Conservation (phyloP, 2,888 invertebrate species). For the Lasioglossum zephyrum region DNA sequence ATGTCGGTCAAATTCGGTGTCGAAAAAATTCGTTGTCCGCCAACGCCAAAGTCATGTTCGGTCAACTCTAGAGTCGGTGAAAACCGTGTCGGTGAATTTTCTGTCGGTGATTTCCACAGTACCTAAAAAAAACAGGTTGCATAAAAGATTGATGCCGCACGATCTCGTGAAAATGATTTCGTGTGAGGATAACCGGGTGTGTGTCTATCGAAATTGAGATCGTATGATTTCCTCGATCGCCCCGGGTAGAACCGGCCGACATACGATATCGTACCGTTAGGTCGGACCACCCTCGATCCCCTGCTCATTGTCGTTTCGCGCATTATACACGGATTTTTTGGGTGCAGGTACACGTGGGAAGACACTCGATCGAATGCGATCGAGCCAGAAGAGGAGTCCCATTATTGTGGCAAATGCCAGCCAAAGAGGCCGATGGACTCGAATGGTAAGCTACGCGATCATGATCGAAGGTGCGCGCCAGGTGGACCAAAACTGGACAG, state of each 20-base stretch:
- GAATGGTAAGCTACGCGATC: slow-evolving; percentile 23
- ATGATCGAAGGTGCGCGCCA: slow-evolving; percentile 47
- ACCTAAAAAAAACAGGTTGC: no score
- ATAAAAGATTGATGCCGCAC: background rate
- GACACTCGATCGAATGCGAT: slow-evolving; percentile 61
- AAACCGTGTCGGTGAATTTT: no score
- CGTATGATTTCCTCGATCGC: slow-evolving; percentile 36
- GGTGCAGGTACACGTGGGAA: slow-evolving; percentile 72
- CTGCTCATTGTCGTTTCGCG: slow-evolving; percentile 66
- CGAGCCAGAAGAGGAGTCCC: slow-evolving; percentile 43
- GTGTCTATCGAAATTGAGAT: slow-evolving; percentile 18
- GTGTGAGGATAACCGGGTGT: background rate
- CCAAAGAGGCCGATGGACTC: slow-evolving; percentile 22
- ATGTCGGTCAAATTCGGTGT: no score
- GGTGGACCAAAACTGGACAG: slow-evolving; percentile 15
- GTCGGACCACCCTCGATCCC: slow-evolving; percentile 63
- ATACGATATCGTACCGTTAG: slow-evolving; percentile 82
- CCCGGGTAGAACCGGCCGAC: slow-evolving; percentile 68
- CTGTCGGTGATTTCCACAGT: no score
- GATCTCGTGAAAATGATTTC: background rate
- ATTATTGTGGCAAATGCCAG: slow-evolving; percentile 53
- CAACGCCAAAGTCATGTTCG: no score
- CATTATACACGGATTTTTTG: slow-evolving; percentile 59
- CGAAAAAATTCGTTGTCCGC: no score
- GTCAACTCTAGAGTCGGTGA: no score